Evolutionary conservation across 1,140 invertebrate species (phyloP).

Genomic region (Drosophila trapezifrons): DNA sequence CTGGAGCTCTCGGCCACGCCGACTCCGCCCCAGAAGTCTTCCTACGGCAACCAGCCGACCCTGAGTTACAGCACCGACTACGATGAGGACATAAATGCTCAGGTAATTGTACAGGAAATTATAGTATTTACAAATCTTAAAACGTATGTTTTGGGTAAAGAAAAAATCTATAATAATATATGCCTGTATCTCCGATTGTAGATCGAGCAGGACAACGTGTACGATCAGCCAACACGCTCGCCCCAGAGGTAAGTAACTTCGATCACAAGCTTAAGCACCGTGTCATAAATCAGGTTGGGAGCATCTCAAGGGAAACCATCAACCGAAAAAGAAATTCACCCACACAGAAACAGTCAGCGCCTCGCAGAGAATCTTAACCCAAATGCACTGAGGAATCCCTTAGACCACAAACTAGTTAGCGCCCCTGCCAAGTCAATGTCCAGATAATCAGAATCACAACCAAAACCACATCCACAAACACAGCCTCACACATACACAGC

Average conservation of each 20-base stretch:
- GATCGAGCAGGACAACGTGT: conserved; percentile 80
- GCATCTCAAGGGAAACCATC: conserved; percentile 13
- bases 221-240: conserved; percentile 78
- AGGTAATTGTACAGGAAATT: conserved; percentile 67
- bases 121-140: too few species aligned
- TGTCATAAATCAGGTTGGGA: conserved; percentile 4
- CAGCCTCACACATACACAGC: conserved; percentile 9
- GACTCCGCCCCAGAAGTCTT: conserved; percentile 61
- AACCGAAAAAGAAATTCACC: conserved; percentile 6
- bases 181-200: conserved; percentile 36
- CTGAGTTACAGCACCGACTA: conserved; percentile 78
- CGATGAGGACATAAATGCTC: conserved; percentile 78
- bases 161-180: too few species aligned
- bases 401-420: conserved; percentile 18
- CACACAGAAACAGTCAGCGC: conserved; percentile 34
- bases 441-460: conserved; percentile 12
- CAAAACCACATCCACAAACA: conserved; percentile 22
- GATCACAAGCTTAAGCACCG: neutral
- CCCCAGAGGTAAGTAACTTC: conserved; percentile 83
- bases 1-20: conserved; percentile 71
- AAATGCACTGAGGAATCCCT: conserved; percentile 16
- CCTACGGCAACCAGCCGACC: conserved; percentile 66
- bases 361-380: conserved; percentile 16
- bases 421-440: conserved; percentile 1
- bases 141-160: too few species aligned